phyloP scores from a whole-genome alignment of 2,888 invertebrate genomes.

The Heliconius erato region DNA sequence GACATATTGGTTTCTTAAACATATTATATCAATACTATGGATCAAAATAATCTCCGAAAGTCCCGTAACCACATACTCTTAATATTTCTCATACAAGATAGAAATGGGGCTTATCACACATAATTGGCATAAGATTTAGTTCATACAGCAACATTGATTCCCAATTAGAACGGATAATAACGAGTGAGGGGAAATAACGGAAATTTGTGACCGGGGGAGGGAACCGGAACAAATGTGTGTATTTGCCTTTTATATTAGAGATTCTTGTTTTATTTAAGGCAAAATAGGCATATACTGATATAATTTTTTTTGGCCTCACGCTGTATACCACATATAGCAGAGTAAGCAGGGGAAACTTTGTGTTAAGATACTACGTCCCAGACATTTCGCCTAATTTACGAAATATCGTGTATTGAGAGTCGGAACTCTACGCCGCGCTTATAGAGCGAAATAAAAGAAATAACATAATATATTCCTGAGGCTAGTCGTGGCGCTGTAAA shows the following conservation, averaged over 20 bases:
- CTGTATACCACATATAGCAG: too few species aligned
- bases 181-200: neutral
- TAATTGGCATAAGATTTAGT: constrained; percentile 10
- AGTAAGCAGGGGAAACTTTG: too few species aligned
- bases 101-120: neutral
- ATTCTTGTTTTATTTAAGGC: neutral
- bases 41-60: neutral
- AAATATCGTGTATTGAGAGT: too few species aligned
- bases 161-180: constrained; percentile 15
- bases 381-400: too few species aligned
- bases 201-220: neutral
- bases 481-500: too few species aligned
- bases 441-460: too few species aligned
- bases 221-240: neutral
- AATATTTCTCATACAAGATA: neutral
- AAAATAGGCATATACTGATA: neutral
- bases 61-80: neutral
- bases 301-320: neutral
- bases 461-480: too few species aligned
- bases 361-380: too few species aligned
- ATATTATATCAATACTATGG: neutral
- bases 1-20: neutral
- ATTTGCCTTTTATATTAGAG: neutral
- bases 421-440: neutral
- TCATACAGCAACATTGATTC: constrained; percentile 22